Evolutionary conservation across 2,888 invertebrate genomes (phyloP), one percentile per base, ranked within the genome.

Genomic region (Oegoconia quadripuncta): DNA sequence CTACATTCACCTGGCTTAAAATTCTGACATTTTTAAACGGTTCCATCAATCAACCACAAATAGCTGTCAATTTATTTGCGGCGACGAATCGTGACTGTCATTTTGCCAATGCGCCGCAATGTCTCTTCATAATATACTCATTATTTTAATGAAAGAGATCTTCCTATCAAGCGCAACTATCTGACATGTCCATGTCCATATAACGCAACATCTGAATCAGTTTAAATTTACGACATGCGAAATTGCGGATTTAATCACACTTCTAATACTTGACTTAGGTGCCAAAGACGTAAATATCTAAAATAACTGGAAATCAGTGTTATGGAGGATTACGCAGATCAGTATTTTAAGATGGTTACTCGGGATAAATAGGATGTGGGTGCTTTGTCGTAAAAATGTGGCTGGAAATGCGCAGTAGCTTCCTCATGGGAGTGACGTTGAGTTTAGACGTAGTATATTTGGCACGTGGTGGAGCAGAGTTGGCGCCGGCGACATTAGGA

Each of bases 211-310:
- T 25, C 25, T 9, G 11, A 25, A 25, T 25, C 25, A 11, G 12
- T 3, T 4, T 25, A 25, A 9, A 60, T 54, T 57, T 59, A 55
- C 46, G 46, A 52, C 41, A 46, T 46, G 44, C 50, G 46, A 55
- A 52, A 40, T 46, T 46, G 44, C 50, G 46, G 54, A 56, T 57
- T 55, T 45, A 62, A 59, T 64, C 59, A 56, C 51, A 59, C 51
- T 51, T 52, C 52, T 52, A 48, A 44, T n/a, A n/a, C n/a, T n/a
- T 41, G 17, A 44, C 41, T 57, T 46, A 58, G 59, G 61, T 75
- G 80, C 82, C 79, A 81, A 81, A 72, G 70, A 74, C 81, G 80
- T 69, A 74, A 67, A 71, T 66, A 57, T 74, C 69, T 46, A 69
- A 84, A 82, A 80, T 80, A 77, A 61, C 75, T 70, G 69, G 67